Percentiles rank a stretch among this genome's conserved stretches.
These are phyloP conservation scores for Mya arenaria DNA, from an alignment of 1,140 invertebrate genomes.

Conservation along the genomic window DNA sequence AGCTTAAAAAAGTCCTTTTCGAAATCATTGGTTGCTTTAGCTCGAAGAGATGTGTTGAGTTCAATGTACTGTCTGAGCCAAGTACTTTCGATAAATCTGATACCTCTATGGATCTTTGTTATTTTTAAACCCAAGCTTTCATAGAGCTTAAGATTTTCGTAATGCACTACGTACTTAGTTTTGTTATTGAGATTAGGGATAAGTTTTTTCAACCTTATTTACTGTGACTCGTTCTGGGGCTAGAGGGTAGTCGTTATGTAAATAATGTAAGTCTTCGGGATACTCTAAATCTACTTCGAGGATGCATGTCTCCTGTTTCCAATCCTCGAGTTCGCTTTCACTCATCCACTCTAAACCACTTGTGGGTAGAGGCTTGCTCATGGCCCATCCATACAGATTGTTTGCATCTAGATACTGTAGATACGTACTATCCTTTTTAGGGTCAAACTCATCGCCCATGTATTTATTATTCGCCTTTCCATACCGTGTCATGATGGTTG, in stretches of 20 bases:
- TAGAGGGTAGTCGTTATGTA: conserved; percentile 35
- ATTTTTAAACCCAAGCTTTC: background rate
- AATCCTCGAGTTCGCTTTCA: background rate
- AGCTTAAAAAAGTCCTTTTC: conserved; percentile 82
- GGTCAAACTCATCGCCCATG: conserved; percentile 54
- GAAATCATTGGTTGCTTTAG: conserved; percentile 78
- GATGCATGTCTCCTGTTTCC: background rate
- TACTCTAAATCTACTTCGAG: conserved; percentile 56
- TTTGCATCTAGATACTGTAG: conserved; percentile 57
- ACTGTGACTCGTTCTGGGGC: conserved; percentile 23
- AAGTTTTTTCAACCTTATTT: conserved; percentile 32
- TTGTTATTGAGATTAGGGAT: background rate
- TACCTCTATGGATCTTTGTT: conserved; percentile 4
- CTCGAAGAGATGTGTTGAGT: conserved; percentile 68
- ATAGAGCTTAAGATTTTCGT: conserved; percentile 1
- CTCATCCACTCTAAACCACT: conserved; percentile 42
- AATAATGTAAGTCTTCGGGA: conserved; percentile 45
- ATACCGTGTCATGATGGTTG: conserved; percentile 50
- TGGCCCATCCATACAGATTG: conserved; percentile 34
- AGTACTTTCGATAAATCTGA: background rate
- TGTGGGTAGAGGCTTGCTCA: conserved; percentile 31
- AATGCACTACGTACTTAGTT: background rate
- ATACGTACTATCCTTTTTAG: conserved; percentile 39
- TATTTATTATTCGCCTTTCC: conserved; percentile 65
- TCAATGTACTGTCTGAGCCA: conserved; percentile 54